Evolutionary conservation across 2,797 vertebrate genomes (phyloP).

Genomic region (Taeniopygia guttata): DNA sequence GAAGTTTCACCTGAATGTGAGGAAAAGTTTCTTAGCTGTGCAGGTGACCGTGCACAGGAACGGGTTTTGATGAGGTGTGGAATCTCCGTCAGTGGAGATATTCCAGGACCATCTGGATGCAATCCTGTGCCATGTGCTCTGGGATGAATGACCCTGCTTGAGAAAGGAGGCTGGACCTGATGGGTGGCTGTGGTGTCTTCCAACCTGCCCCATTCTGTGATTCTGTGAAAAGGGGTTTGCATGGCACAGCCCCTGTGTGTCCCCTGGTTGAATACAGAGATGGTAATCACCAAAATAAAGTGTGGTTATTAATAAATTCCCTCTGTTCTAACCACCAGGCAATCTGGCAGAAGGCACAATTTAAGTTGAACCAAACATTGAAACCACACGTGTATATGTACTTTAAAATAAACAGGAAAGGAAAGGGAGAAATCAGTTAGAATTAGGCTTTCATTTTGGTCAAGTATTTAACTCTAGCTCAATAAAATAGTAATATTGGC

Average conservation of each 20-base stretch:
- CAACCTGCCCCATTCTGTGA: neutral
- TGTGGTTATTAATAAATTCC: neutral
- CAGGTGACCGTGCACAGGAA: neutral
- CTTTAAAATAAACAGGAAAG: neutral
- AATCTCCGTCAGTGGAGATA: neutral
- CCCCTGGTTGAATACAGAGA: neutral
- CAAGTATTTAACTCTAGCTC: conserved; percentile 32
- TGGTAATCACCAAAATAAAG: neutral
- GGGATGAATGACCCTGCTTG: neutral
- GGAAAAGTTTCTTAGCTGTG: neutral
- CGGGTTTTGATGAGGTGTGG: neutral
- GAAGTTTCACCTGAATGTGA: neutral
- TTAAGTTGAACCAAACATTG: neutral
- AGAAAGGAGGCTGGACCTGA: neutral
- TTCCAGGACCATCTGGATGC: neutral
- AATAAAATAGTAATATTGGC: conserved; percentile 9
- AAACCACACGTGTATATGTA: neutral
- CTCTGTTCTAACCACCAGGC: neutral
- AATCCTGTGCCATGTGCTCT: neutral
- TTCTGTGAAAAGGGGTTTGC: neutral
- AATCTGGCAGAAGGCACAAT: neutral
- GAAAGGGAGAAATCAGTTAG: neutral
- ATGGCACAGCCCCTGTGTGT: rapidly evolving
- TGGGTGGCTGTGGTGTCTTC: neutral
- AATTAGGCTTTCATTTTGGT: neutral